Conservation (phyloP, 2,888 invertebrate species). For the Drosophila quasianomalipes region DNA sequence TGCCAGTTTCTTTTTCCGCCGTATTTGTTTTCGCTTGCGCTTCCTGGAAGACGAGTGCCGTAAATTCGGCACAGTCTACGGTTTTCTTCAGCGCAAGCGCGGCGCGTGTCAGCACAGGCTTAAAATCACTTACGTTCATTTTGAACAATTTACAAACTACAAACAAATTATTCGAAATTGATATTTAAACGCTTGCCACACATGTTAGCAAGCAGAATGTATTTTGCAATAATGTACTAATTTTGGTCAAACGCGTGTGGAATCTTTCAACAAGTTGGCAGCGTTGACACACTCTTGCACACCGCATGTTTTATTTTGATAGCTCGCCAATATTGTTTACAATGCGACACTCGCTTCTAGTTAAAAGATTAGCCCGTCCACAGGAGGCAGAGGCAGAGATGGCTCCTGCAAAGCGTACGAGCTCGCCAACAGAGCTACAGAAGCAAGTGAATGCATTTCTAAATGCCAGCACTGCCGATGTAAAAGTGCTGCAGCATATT, state of each 20-base stretch:
- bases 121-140: constrained; percentile 72
- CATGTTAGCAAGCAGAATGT: constrained; percentile 34
- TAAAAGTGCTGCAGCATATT: constrained; percentile 89
- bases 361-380: constrained; percentile 8
- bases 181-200: constrained; percentile 84
- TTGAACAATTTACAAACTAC: constrained; percentile 1
- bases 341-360: constrained; percentile 27
- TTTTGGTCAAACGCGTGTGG: constrained; percentile 22
- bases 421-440: constrained; percentile 86
- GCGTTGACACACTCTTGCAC: constrained; percentile 8
- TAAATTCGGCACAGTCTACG: constrained; percentile 59
- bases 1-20: not conserved
- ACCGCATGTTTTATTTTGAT: constrained; percentile 50
- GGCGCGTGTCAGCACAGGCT: constrained; percentile 83
- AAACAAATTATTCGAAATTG: not conserved
- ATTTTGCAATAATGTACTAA: constrained; percentile 79
- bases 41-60: constrained; percentile 81
- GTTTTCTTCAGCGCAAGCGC: constrained; percentile 74
- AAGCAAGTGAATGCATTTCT: constrained; percentile 90
- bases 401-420: constrained; percentile 17
- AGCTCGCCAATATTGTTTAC: not conserved
- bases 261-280: constrained; percentile 42
- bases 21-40: constrained; percentile 40
- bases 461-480: constrained; percentile 87
- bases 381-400: constrained; percentile 3